Evolutionary conservation across 2,888 invertebrate species (phyloP), one percentile per base, ranked within the genome.

Genomic region (Scaeva pyrastri): DNA sequence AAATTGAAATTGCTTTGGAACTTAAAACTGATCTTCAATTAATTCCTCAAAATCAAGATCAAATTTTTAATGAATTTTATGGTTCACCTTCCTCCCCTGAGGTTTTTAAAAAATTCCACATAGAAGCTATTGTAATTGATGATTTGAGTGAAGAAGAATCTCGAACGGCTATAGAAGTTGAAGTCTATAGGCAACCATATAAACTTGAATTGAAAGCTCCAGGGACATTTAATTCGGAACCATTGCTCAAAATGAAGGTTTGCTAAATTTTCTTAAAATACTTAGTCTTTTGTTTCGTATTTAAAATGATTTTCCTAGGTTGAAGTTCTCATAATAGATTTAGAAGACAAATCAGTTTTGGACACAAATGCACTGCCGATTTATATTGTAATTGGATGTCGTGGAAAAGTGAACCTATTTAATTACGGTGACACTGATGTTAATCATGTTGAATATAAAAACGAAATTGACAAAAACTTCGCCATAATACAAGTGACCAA

Each of bases 41-140:
- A 31, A 31, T 5, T 7, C 1, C 31, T 31, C 8, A 5, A 31
- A 7, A 31, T 31, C 2, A 31, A 31, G 0, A 5, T 8, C 31
- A 31, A 31, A 2, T 1, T 31, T 31, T 31, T 7, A 1, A 5
- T 1, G 31, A 31, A 31, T 31, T 31, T 31, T 31, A 31, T 31
- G 31, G 8, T 1, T n/a, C 7, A 23, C 14, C 1, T 0, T 1
- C 52, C 7, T 52, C 14, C 26, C 23, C 52, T 21, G 52, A 23
- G 14, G 26, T 23, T 52, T 23, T 21, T 1, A 21, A 14, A 7
- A 21, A 21, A 39, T 39, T 45, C 8, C 94, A 97, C 89, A 95
- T 95, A 62, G 96, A 97, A 91, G 98, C 97, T 0, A 95, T 96
- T 12, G 95, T 98, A 5, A 97, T 97, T 91, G 98, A 98, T 93